Percentiles rank a stretch among this genome's conserved stretches.
These are phyloP conservation scores for Tenebrosternarchus preto DNA, from an alignment of 2,113 vertebrate species.

Conservation along the genomic window DNA sequence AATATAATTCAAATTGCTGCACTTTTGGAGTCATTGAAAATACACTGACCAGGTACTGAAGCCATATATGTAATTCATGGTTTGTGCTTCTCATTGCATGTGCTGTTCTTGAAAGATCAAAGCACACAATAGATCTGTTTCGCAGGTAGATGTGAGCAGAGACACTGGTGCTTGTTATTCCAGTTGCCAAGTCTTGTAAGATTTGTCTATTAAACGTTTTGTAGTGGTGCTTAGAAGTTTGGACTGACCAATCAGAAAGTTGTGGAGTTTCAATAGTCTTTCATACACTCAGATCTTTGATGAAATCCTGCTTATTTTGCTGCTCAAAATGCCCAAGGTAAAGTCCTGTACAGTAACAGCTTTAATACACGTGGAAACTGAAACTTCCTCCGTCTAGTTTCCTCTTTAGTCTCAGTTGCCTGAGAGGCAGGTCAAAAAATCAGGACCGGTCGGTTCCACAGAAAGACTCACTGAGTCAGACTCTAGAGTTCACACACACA, in stretches of 20 bases:
- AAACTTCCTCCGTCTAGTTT: conserved; percentile 26
- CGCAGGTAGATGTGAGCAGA: not conserved
- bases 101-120: conserved; percentile 52
- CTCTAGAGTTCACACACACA: conserved; percentile 62
- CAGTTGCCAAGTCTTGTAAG: not conserved
- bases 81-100: conserved; percentile 67
- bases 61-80: conserved; percentile 58
- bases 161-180: not conserved
- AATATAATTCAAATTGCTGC: conserved; percentile 71
- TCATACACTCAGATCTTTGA: conserved; percentile 50
- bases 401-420: conserved; percentile 21
- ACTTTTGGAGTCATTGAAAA: conserved; percentile 58
- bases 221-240: conserved; percentile 71
- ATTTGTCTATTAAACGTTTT: conserved; percentile 51
- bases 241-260: conserved; percentile 37
- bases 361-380: conserved; percentile 18
- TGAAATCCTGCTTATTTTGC: conserved; percentile 65
- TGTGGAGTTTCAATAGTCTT: conserved; percentile 23
- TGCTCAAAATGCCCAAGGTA: conserved; percentile 70
- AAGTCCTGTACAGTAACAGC: conserved; percentile 53
- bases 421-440: not conserved
- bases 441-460: not conserved
- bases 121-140: not conserved
- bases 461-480: conserved; percentile 14
- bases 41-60: conserved; percentile 59